Evolutionary conservation across 2,797 vertebrate genomes (phyloP).

Genomic region (Neosilurus hyrtlii): DNA sequence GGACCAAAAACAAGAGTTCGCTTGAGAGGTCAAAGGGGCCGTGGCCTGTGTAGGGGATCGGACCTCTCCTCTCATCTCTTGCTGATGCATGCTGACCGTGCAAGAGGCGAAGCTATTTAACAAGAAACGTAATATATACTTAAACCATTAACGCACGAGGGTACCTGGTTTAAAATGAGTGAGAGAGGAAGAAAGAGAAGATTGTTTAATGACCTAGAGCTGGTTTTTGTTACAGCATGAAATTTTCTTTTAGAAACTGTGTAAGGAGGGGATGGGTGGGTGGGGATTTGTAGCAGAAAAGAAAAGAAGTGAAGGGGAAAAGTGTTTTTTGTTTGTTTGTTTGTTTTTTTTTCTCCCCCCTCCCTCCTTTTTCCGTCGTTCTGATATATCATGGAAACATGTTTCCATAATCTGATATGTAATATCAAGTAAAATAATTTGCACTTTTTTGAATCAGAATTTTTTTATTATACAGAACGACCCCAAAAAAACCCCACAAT

Average conservation of each 20-base stretch:
- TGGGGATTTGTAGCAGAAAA: constrained; percentile 51
- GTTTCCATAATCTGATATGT: constrained; percentile 57
- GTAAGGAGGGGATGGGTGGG: background rate
- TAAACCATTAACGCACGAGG: constrained; percentile 78
- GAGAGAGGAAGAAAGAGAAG: background rate
- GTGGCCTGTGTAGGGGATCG: constrained; percentile 56
- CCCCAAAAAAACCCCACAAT: too few species aligned
- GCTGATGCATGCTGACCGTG: constrained; percentile 86
- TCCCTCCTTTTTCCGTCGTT: background rate
- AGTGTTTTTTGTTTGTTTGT: too few species aligned
- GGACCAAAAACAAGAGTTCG: constrained; percentile 71
- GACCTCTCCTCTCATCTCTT: constrained; percentile 74
- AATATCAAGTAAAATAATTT: constrained; percentile 69
- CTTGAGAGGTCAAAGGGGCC: constrained; percentile 62
- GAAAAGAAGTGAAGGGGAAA: constrained; percentile 33
- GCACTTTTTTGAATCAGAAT: constrained; percentile 75
- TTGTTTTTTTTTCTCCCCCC: too few species aligned
- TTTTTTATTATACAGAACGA: constrained; percentile 19
- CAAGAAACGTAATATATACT: constrained; percentile 79
- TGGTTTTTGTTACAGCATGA: constrained; percentile 73
- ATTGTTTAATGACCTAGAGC: constrained; percentile 58
- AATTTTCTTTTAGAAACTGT: constrained; percentile 62
- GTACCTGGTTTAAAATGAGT: constrained; percentile 58
- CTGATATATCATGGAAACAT: constrained; percentile 55
- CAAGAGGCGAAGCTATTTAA: constrained; percentile 82